phyloP scores from a whole-genome alignment of 2,797 vertebrate species.

The Loris lydekkerianus region DNA sequence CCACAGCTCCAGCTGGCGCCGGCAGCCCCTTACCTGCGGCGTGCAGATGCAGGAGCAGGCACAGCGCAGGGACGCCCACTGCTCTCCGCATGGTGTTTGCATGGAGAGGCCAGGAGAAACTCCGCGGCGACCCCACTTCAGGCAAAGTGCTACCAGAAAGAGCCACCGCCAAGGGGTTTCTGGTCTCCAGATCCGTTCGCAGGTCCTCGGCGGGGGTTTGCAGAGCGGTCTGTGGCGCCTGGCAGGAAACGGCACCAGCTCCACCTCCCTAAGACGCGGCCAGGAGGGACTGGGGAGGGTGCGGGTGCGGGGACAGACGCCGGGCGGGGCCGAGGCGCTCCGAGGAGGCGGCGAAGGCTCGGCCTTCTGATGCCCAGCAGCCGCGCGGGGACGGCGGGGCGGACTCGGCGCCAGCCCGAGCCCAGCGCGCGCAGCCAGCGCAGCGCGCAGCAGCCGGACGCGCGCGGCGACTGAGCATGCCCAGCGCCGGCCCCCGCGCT shows the following conservation, averaged over 20 bases:
- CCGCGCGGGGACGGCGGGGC: background rate
- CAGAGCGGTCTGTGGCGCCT: constrained; percentile 35
- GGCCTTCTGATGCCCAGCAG: constrained; percentile 67
- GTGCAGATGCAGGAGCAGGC: constrained; percentile 86
- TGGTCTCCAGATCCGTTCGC: background rate
- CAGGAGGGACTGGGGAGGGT: background rate
- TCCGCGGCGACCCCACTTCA: constrained; percentile 60
- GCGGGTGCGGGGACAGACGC: background rate
- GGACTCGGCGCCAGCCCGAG: constrained; percentile 53
- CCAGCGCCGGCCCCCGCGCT: constrained; percentile 52
- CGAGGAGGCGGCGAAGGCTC: background rate
- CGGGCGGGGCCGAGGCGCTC: background rate
- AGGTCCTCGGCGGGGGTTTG: constrained; percentile 27
- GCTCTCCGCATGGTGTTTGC: constrained; percentile 85
- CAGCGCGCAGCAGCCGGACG: background rate
- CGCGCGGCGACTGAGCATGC: constrained; percentile 83
- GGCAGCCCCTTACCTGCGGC: constrained; percentile 87
- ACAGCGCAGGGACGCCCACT: constrained; percentile 83
- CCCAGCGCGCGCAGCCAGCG: background rate
- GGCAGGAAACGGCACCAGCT: background rate
- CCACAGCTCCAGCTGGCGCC: constrained; percentile 28
- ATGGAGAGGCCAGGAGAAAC: constrained; percentile 50
- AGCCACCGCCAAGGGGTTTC: constrained; percentile 26
- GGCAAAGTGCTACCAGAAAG: constrained; percentile 40
- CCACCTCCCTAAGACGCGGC: background rate